Conservation (phyloP, 2,797 vertebrate species). For the Rhadinocentrus ornatus region DNA sequence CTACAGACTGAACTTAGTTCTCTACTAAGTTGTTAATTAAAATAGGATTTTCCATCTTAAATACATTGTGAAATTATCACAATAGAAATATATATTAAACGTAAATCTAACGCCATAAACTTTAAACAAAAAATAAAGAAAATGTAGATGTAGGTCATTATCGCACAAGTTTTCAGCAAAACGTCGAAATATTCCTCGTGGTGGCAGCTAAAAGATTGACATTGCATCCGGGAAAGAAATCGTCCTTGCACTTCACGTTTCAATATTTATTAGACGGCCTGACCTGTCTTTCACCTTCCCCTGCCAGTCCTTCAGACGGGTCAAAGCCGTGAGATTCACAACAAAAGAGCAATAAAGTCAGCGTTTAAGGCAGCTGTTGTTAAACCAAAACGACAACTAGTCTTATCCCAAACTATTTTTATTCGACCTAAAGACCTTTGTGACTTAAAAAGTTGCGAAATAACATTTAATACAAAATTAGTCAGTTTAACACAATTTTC, state of each 20-base stretch:
- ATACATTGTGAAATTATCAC: not conserved
- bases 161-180: not conserved
- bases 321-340: constrained; percentile 92
- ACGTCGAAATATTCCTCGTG: constrained; percentile 11
- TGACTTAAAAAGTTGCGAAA: not conserved
- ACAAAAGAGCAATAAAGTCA: constrained; percentile 96
- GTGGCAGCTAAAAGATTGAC: not conserved
- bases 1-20: too few relatives aligned
- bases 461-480: not conserved
- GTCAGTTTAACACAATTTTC: not conserved
- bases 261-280: constrained; percentile 92
- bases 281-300: constrained; percentile 98
- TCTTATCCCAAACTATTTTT: constrained; percentile 26
- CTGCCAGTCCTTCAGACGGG: constrained; percentile 91
- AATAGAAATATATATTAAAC: not conserved
- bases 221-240: not conserved
- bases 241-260: constrained; percentile 79
- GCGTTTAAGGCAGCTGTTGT: constrained; percentile 72
- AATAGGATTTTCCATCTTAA: not conserved
- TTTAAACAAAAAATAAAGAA: not conserved
- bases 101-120: not conserved
- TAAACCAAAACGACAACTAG: constrained; percentile 36
- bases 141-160: not conserved
- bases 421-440: not conserved
- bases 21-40: too few relatives aligned